Conservation (phyloP, 2,113 vertebrate species). For the Lepus timidus region DNA sequence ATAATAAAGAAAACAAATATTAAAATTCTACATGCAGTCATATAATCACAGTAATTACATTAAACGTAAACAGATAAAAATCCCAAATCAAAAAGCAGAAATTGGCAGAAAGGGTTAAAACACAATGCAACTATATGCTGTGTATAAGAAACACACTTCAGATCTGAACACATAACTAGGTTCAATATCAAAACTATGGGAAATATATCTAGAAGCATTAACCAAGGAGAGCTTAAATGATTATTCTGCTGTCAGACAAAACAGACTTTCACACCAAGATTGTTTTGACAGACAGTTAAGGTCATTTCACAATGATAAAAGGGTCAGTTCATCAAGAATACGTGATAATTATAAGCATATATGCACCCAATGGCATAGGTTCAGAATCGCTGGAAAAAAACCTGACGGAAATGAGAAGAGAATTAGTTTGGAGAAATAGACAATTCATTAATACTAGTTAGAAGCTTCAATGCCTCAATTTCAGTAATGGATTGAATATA, state of each 20-base stretch:
- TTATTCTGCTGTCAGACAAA: neutral
- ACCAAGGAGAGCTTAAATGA: neutral
- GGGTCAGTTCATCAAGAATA: neutral
- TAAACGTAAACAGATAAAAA: neutral
- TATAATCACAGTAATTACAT: neutral
- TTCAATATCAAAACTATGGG: neutral
- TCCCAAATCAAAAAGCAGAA: neutral
- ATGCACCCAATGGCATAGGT: neutral
- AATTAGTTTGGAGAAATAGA: neutral
- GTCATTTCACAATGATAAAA: neutral
- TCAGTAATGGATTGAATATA: neutral
- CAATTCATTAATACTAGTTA: neutral
- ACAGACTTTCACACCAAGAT: neutral
- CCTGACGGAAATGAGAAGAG: neutral
- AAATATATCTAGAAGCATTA: neutral
- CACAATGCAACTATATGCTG: neutral
- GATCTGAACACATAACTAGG: neutral
- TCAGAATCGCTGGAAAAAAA: neutral
- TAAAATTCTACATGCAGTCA: neutral
- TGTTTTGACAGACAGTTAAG: neutral
- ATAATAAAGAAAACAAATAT: neutral
- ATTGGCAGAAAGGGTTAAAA: neutral
- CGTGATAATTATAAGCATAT: neutral
- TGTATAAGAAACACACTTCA: neutral
- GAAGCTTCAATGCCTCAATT: neutral